Conservation (phyloP, 1,140 invertebrate species). For the Caenorhabditis remanei region DNA sequence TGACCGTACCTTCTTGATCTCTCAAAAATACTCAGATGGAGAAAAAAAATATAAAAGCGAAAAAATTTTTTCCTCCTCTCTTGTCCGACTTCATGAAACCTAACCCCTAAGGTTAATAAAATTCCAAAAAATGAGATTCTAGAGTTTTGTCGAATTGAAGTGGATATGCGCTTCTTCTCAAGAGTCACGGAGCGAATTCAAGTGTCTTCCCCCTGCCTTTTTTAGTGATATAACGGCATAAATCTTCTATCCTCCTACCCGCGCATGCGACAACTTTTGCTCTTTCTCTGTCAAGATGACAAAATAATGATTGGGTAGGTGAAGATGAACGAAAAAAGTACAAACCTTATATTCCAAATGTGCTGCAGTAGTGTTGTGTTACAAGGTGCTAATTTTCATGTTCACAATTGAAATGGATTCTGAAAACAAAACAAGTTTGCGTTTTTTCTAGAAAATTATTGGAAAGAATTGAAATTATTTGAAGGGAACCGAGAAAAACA, state of each 20-base stretch:
- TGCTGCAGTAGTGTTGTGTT: background rate
- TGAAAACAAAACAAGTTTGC: background rate
- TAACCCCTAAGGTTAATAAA: constrained; percentile 49
- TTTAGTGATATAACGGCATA: constrained; percentile 47
- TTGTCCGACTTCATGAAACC: constrained; percentile 17
- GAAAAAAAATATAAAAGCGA: background rate
- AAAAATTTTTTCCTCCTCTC: background rate
- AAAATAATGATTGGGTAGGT: constrained; percentile 25
- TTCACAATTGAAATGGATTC: background rate
- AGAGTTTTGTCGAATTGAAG: constrained; percentile 47
- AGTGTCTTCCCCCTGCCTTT: constrained; percentile 25
- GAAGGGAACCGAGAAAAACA: background rate
- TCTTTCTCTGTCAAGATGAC: background rate
- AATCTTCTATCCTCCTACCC: background rate
- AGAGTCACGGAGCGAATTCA: constrained; percentile 41
- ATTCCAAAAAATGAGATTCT: constrained; percentile 53
- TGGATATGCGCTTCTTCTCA: constrained; percentile 49
- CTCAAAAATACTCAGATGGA: background rate
- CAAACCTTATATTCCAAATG: background rate
- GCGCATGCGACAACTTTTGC: background rate
- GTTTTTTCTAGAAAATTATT: background rate
- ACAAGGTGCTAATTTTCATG: constrained; percentile 40
- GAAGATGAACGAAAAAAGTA: background rate
- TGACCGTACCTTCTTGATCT: background rate
- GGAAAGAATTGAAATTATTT: background rate